phyloP scores from a whole-genome alignment of 2,113 vertebrate genomes.

The Archocentrus centrarchus region DNA sequence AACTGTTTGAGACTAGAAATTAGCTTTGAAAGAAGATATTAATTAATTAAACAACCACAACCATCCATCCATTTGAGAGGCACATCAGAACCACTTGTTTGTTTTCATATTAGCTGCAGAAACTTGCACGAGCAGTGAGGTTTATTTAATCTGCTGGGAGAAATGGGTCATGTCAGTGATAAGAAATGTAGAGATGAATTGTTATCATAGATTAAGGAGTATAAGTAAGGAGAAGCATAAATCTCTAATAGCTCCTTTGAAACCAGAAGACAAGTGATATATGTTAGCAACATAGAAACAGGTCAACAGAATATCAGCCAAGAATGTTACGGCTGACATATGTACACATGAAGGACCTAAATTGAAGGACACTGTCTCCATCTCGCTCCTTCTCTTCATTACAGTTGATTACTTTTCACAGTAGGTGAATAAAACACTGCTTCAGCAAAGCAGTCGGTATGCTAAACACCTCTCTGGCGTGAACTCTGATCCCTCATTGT shows the following conservation, averaged over 20 bases:
- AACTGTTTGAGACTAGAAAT: background rate
- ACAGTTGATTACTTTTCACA: conserved; percentile 38
- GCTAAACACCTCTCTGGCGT: conserved; percentile 52
- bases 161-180: conserved; percentile 37
- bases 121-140: background rate
- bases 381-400: background rate
- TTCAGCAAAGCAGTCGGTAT: conserved; percentile 20
- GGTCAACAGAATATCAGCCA: conserved; percentile 32
- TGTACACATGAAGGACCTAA: background rate
- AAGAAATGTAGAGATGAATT: conserved; percentile 37
- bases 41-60: background rate
- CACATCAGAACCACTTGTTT: background rate
- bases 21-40: conserved; percentile 5
- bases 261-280: conserved; percentile 19
- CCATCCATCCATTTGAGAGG: background rate
- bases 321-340: background rate
- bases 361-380: background rate
- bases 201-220: conserved; percentile 48
- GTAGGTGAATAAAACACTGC: conserved; percentile 43
- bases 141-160: conserved; percentile 50
- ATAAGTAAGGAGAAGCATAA: conserved; percentile 27
- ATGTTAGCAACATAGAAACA: conserved; percentile 25
- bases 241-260: conserved; percentile 33
- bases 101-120: background rate
- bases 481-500: conserved; percentile 70